phyloP scores from a whole-genome alignment of 2,888 invertebrate genomes.

The Dryobotodes eremita region DNA sequence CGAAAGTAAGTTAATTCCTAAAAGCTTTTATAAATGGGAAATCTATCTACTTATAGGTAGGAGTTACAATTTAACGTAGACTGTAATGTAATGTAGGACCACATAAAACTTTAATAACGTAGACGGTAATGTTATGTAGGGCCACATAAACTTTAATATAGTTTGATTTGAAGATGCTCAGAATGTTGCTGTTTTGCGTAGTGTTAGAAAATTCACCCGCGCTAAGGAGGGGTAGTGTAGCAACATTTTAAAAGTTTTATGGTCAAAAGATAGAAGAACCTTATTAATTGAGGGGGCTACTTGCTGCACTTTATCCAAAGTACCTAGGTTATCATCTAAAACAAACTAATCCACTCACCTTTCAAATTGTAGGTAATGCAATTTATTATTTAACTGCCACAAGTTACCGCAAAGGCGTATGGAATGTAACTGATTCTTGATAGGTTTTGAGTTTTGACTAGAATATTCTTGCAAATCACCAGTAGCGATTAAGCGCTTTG shows the following conservation, averaged over 20 bases:
- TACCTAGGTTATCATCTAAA: not conserved
- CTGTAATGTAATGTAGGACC: not conserved
- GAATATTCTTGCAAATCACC: slow-evolving; percentile 75
- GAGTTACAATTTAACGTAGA: not conserved
- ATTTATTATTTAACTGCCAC: not conserved
- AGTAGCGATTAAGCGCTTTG: slow-evolving; percentile 62
- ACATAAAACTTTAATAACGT: not conserved
- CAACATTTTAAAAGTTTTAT: not conserved
- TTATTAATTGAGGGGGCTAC: not conserved
- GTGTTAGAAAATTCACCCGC: not conserved
- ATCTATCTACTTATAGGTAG: not conserved
- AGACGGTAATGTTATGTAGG: not conserved
- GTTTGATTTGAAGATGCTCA: not conserved
- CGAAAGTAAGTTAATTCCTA: not conserved
- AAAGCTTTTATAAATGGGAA: no score
- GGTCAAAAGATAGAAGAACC: not conserved
- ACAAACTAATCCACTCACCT: slow-evolving; percentile 32
- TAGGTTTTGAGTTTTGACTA: slow-evolving; percentile 24
- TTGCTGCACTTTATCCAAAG: not conserved
- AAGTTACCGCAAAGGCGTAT: slow-evolving; percentile 48
- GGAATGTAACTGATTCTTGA: slow-evolving; percentile 39
- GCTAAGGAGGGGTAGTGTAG: not conserved
- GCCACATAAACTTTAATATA: not conserved
- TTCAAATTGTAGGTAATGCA: not conserved
- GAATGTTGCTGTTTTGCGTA: not conserved